Percentiles rank a stretch among this genome's conserved stretches.
Evolutionary conservation across 2,888 invertebrate genomes (phyloP).

Genomic region (Hetaerina titia): DNA sequence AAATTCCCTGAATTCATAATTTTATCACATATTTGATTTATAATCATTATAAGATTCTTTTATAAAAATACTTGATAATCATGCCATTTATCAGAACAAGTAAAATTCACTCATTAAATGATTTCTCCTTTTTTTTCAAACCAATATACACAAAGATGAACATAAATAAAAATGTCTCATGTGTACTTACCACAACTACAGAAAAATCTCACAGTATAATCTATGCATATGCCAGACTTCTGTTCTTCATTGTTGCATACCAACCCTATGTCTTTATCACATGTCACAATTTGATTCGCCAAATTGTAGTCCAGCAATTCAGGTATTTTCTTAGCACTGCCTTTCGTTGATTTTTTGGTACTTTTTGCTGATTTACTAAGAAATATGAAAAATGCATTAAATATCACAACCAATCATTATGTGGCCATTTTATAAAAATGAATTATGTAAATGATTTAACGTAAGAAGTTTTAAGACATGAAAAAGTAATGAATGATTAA

Average conservation of each 20-base stretch:
- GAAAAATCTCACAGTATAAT: constrained; percentile 75
- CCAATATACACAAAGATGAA: too few species aligned
- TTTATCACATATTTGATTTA: too few species aligned
- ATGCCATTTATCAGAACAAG: too few species aligned
- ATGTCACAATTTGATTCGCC: constrained; percentile 72
- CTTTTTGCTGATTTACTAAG: not conserved
- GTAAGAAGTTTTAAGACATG: too few species aligned
- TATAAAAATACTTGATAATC: too few species aligned
- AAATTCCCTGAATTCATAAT: too few species aligned
- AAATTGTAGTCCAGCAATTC: constrained; percentile 71
- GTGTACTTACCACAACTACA: constrained; percentile 73
- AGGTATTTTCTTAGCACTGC: not conserved
- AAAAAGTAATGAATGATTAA: too few species aligned
- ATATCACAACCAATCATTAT: not conserved
- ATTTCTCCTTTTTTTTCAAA: too few species aligned
- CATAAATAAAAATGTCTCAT: not conserved
- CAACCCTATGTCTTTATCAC: constrained; percentile 71
- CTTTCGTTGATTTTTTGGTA: constrained; percentile 12
- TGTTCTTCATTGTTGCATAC: constrained; percentile 71
- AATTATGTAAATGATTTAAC: too few species aligned
- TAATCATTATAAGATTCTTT: too few species aligned
- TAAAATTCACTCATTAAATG: too few species aligned
- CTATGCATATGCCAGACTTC: constrained; percentile 70
- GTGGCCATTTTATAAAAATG: too few species aligned
- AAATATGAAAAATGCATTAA: not conserved